These are phyloP conservation scores for Temnothorax curvispinosus DNA, from an alignment of 1,140 invertebrate genomes.

Conservation along the genomic window DNA sequence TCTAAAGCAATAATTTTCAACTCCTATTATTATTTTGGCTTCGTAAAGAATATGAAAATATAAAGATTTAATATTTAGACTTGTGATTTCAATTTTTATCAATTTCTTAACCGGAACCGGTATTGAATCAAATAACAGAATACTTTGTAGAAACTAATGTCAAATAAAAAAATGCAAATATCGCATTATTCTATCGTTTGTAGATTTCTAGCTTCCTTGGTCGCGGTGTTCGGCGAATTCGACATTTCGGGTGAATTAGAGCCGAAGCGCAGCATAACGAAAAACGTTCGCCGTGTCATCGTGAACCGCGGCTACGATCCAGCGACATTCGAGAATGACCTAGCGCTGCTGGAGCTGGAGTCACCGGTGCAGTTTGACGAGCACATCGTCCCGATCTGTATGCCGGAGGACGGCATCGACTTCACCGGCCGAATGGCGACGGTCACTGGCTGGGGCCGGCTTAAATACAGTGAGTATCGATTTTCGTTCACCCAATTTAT, in stretches of 20 bases:
- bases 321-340: constrained; percentile 96
- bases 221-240: constrained; percentile 96
- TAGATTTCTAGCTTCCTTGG: constrained; percentile 95
- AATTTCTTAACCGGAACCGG: not conserved
- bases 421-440: constrained; percentile 94
- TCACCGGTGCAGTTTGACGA: constrained; percentile 93
- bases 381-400: constrained; percentile 97
- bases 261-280: constrained; percentile 90
- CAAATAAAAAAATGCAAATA: not conserved
- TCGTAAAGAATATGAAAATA: not conserved
- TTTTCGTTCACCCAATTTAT: not conserved
- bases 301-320: constrained; percentile 95
- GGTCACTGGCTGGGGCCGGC: constrained; percentile 92
- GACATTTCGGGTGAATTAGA: constrained; percentile 95
- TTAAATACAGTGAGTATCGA: constrained; percentile 87
- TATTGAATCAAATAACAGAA: not conserved
- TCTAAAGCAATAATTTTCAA: not conserved
- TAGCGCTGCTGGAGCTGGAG: constrained; percentile 94
- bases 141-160: not conserved
- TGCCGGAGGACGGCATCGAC: constrained; percentile 93
- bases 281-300: constrained; percentile 94
- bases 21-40: not conserved
- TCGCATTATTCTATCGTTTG: constrained; percentile 41
- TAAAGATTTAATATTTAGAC: not conserved
- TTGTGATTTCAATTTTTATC: not conserved